A percentile compares a stretch with the other conserved stretches of the same genome.
Conservation (phyloP, 2,113 vertebrate species). For the Stomatorhinus ivindoensis region DNA sequence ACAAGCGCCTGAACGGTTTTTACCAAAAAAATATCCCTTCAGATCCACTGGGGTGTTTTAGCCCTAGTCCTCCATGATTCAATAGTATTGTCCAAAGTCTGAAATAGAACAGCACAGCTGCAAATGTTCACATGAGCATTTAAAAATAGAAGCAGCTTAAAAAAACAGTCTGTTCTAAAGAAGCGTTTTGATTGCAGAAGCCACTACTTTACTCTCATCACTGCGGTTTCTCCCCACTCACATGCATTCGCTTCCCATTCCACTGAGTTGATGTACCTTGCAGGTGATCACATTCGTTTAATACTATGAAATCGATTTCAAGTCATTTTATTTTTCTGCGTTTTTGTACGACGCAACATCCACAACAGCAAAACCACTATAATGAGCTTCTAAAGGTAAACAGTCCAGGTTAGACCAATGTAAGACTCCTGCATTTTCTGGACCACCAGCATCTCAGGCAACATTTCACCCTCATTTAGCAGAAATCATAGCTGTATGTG, state of each 20-base stretch:
- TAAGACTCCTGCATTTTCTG: neutral
- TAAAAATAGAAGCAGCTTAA: neutral
- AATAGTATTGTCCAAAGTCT: neutral
- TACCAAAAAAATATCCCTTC: neutral
- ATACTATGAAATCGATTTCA: neutral
- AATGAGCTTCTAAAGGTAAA: neutral
- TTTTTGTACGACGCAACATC: neutral
- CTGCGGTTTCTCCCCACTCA: neutral
- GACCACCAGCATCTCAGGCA: neutral
- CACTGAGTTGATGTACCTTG: neutral
- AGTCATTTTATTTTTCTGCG: neutral
- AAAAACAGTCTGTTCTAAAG: neutral
- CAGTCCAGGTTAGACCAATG: neutral
- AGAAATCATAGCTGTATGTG: neutral
- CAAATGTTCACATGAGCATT: neutral
- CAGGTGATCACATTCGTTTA: neutral
- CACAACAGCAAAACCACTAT: neutral
- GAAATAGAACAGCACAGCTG: neutral
- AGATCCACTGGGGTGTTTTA: neutral
- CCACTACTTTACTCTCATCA: neutral
- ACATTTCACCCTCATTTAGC: neutral
- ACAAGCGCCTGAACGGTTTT: neutral
- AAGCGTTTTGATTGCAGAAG: neutral
- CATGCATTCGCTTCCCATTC: neutral
- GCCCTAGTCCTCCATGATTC: neutral